phyloP scores from a whole-genome alignment of 2,113 vertebrate species.

The Bos javanicus region DNA sequence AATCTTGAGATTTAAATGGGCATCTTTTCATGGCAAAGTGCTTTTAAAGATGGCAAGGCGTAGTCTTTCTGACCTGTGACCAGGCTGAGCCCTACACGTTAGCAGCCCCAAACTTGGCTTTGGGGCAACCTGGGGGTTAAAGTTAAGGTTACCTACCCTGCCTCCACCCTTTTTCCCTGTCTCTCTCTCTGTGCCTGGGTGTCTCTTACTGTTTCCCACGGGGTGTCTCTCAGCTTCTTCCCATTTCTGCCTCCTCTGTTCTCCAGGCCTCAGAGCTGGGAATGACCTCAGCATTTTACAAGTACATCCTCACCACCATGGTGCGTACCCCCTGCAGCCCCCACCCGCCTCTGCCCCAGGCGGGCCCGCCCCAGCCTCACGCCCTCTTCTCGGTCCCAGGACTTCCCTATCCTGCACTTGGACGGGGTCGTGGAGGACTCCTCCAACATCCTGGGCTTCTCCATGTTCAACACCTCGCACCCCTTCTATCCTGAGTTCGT shows the following conservation, averaged over 20 bases:
- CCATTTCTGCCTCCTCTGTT: background rate
- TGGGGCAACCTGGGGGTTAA: background rate
- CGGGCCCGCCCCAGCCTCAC: background rate
- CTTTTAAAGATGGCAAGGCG: background rate
- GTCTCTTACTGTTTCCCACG: background rate
- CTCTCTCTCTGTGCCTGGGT: background rate
- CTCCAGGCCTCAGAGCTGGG: slow-evolving; percentile 88
- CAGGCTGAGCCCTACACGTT: background rate
- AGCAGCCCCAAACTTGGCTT: background rate
- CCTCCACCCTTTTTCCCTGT: background rate
- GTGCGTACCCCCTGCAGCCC: slow-evolving; percentile 77
- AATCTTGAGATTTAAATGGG: background rate
- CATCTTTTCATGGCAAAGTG: background rate
- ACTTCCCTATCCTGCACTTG: slow-evolving; percentile 91
- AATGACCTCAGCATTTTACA: slow-evolving; percentile 94
- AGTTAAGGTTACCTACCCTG: background rate
- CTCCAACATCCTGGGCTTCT: slow-evolving; percentile 93
- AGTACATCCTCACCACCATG: slow-evolving; percentile 96
- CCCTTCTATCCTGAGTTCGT: slow-evolving; percentile 95
- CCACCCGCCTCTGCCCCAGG: background rate
- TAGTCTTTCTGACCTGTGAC: background rate
- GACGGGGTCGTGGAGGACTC: slow-evolving; percentile 92
- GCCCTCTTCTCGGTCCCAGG: slow-evolving; percentile 74
- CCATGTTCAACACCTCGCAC: slow-evolving; percentile 94
- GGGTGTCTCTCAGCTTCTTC: background rate